Base-by-base conservation (phyloP, 2,888 invertebrate genomes). In the Caenorhabditis zanzibari region DNA sequence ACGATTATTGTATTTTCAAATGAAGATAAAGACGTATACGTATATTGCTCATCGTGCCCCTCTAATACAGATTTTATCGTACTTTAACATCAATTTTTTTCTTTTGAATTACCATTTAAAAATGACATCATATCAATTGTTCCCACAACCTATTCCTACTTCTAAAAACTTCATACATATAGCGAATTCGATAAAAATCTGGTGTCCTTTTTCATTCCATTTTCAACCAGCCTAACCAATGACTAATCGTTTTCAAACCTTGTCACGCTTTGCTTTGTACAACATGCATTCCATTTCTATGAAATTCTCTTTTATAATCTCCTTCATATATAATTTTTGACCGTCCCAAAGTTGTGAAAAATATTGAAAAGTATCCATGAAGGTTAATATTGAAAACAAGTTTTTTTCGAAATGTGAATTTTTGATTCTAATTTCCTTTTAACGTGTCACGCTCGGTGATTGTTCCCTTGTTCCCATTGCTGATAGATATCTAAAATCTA, bases 181-280 rank as follows among this genome's bases (percentile, higher is more conserved):
- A 24, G 3, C 12, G n/a, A 35, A 47, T 47, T 7, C 47, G 47
- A 47, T 47, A 41, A 19, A 28, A 19, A 61, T 38, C 22, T 44
- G 47, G 19, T 47, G 47, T 47, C 47, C 47, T 47, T 47, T 47
- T 47, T 35, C 19, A 22, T 35, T 56, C 44, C 41, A 22, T 61
- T 38, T 38, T 38, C 12, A 41, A 38, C 32, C 74, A 74, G 63
- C 61, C 56, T 52, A 74, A 71, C 71, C 71, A 71, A 58, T 75
- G 75, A 75, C 75, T 66, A 75, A 75, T 75, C 64, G 75, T 66
- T 66, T 56, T 22, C 19, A 64, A 64, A 52, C 61, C 47, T 73
- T 68, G 52, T 68, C 54, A 68, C 54, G 49, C 52, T 49, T 47
- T n/a, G n/a, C n/a, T n/a, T 26, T 41, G 63, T 63, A 63, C 26